Evolutionary conservation across 2,888 invertebrate genomes (phyloP).

Genomic region (Boloria selene): DNA sequence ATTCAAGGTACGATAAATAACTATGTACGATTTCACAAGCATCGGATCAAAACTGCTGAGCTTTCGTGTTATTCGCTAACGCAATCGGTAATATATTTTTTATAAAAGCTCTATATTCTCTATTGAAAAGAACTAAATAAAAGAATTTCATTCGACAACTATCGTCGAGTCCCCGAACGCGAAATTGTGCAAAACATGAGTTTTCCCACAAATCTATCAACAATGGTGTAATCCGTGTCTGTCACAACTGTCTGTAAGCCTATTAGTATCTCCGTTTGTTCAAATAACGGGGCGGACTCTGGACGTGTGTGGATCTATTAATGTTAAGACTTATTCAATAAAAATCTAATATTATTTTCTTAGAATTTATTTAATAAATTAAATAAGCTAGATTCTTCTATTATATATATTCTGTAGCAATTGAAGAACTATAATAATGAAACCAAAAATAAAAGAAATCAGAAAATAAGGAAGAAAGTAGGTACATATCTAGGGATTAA

Average conservation of each 20-base stretch:
- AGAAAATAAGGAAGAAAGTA: too few relatives aligned
- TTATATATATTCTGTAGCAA: too few relatives aligned
- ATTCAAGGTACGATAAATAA: too few relatives aligned
- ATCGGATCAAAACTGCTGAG: too few relatives aligned
- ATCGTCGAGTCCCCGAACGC: not conserved
- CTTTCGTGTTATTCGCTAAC: too few relatives aligned
- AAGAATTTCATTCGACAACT: slow-evolving; percentile 4
- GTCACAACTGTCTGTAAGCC: slow-evolving; percentile 44
- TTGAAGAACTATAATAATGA: too few relatives aligned
- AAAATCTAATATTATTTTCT: not conserved
- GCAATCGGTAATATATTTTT: not conserved
- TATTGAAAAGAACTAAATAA: not conserved
- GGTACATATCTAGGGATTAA: too few relatives aligned
- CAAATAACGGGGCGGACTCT: slow-evolving; percentile 16
- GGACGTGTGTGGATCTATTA: not conserved
- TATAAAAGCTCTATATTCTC: slow-evolving; percentile 2
- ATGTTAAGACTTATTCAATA: not conserved
- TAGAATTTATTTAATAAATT: too few relatives aligned
- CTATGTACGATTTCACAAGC: too few relatives aligned
- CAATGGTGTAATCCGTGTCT: slow-evolving; percentile 41
- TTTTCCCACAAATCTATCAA: slow-evolving; percentile 46
- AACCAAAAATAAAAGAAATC: too few relatives aligned
- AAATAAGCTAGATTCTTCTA: too few relatives aligned
- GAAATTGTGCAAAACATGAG: slow-evolving; percentile 51
- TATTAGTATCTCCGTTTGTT: slow-evolving; percentile 36